Base-by-base conservation (phyloP, 2,888 invertebrate species). In the Galeruca laticollis region DNA sequence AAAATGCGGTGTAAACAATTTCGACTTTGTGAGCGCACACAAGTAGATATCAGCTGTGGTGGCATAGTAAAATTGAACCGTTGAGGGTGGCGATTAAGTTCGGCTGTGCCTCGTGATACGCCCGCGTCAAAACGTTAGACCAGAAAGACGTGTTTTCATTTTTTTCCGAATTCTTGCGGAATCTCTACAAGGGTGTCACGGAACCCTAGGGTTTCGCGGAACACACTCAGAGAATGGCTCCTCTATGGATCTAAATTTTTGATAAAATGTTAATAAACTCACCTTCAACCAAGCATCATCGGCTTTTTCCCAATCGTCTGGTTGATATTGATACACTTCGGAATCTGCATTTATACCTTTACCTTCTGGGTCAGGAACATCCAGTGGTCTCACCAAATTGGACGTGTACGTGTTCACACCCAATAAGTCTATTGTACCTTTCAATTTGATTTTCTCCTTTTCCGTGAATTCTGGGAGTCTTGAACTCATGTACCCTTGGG, bases 401-500 rank as follows among this genome's bases (percentile, higher is more conserved):
- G 61, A 3, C 2, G 72, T 56, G 15, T 72, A 72, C 11, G 10
- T 33, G 37, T 72, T 72, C 20, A 72, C 31, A 31, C 69, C 72
- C 35, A 72, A 26, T 15, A 69, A 66, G n/a, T 72, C 72, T 13
- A 66, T 87, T 0, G 93, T 89, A 0, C 88, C 90, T 26, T 83
- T 84, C 35, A 93, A 88, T 64, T 86, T 84, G 9, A 85, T 80
- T 8, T 91, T 85, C 85, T 93, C 92, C 20, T 89, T 86, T 0
- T 77, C 21, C 0, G 89, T 90, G 78, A 92, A 91, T 66, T 79
- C 79, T 0, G 92, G 92, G 2, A 93, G 85, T 6, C 92, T 87
- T 0, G 92, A 91, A 11, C 87, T 84, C 0, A 84, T 79, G 75
- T 87, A 91, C 5, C 89, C 88, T 81, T 92, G 90, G 13, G 83